These are phyloP conservation scores for Coregonus suidteri DNA, from an alignment of 2,797 vertebrate species.

Conservation along the genomic window DNA sequence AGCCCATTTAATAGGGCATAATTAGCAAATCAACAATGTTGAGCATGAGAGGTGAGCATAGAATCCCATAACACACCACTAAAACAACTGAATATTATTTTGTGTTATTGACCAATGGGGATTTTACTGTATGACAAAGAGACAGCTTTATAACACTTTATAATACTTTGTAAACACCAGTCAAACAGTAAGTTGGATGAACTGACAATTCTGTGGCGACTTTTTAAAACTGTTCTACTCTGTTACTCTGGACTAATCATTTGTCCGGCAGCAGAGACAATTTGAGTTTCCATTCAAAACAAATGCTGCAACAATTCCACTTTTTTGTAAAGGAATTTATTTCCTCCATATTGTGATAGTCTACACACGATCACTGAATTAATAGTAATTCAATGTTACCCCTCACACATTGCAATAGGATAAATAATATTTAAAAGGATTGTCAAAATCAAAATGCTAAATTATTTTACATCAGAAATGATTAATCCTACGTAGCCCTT, in stretches of 20 bases:
- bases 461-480: neutral
- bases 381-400: neutral
- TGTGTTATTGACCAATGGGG: neutral
- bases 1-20: neutral
- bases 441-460: slow-evolving; percentile 1
- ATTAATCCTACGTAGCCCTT: slow-evolving; percentile 5
- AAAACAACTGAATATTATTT: neutral
- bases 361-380: neutral
- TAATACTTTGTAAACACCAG: neutral
- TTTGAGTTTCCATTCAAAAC: slow-evolving; percentile 35
- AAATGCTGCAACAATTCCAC: slow-evolving; percentile 59
- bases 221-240: neutral
- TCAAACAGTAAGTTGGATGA: neutral
- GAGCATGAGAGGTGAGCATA: neutral
- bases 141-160: neutral
- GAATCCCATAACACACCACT: neutral
- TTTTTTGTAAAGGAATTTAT: slow-evolving; percentile 48
- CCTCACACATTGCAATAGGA: neutral
- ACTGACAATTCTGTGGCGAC: neutral
- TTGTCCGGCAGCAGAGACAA: slow-evolving; percentile 5
- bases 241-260: slow-evolving; percentile 7
- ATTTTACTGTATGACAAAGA: neutral
- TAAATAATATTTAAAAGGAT: neutral
- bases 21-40: neutral
- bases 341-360: slow-evolving; percentile 23